Conservation (phyloP, 2,113 vertebrate species). For the Ursus arctos region DNA sequence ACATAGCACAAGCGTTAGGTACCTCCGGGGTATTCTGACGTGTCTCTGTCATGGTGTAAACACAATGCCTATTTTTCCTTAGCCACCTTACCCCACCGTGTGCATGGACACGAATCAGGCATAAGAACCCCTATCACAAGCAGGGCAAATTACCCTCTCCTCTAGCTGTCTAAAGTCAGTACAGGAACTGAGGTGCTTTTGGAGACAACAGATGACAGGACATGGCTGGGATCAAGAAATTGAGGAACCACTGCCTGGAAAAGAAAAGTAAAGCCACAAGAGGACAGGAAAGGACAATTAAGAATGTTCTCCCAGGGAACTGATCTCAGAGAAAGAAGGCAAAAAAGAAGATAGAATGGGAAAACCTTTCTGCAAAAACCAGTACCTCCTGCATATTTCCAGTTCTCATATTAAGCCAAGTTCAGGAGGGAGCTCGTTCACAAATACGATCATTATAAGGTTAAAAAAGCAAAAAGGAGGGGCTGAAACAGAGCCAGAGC, state of each 20-base stretch:
- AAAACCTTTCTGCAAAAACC: slow-evolving; percentile 5
- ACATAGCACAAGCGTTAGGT: background rate
- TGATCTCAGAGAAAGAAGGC: slow-evolving; percentile 28
- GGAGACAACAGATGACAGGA: background rate
- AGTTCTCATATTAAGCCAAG: background rate
- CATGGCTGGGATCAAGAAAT: background rate
- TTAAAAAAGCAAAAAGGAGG: slow-evolving; percentile 19
- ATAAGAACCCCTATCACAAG: background rate
- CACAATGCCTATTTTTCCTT: background rate
- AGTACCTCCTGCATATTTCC: background rate
- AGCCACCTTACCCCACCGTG: background rate
- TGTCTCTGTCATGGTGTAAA: background rate
- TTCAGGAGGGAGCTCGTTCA: background rate
- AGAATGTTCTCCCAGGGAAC: background rate
- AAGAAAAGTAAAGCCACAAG: background rate
- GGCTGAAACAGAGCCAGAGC: background rate
- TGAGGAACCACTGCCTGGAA: background rate
- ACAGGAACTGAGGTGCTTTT: background rate
- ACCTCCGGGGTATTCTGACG: background rate
- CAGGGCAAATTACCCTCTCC: background rate
- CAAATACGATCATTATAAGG: background rate
- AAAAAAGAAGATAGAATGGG: background rate
- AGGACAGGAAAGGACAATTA: slow-evolving; percentile 23
- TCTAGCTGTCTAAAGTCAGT: slow-evolving; percentile 18
- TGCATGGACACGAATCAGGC: background rate